Conservation (phyloP, 2,888 invertebrate genomes). For the Carterocephalus palaemon region DNA sequence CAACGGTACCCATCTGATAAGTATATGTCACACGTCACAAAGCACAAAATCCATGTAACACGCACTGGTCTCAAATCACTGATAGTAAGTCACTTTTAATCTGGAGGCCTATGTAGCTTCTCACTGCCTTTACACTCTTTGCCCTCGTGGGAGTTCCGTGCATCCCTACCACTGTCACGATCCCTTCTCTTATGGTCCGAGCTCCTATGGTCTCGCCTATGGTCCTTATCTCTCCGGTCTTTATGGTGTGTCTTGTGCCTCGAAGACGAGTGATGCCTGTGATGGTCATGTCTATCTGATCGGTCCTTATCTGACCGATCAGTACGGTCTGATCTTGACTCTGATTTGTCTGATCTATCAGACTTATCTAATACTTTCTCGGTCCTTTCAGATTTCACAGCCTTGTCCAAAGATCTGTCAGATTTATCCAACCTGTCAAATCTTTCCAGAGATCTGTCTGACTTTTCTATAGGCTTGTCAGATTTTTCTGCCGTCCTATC, state of each 20-base stretch:
- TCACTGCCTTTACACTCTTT: conserved; percentile 39
- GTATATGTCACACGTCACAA: conserved; percentile 6
- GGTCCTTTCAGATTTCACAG: conserved; percentile 19
- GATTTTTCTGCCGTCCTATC: conserved; percentile 8
- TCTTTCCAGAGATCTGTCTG: conserved; percentile 21
- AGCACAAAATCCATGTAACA: conserved; percentile 6
- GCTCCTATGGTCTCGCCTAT: conserved; percentile 52
- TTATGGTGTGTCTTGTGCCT: conserved; percentile 59
- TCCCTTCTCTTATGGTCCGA: conserved; percentile 47
- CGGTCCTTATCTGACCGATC: conserved; percentile 19
- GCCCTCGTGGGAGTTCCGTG: too few relatives aligned
- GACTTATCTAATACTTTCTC: conserved; percentile 26
- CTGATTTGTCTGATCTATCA: conserved; percentile 28
- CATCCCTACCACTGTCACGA: conserved; percentile 36
- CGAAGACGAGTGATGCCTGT: conserved; percentile 58
- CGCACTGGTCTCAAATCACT: conserved; percentile 4
- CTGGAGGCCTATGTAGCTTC: conserved; percentile 45
- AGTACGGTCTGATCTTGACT: conserved; percentile 26
- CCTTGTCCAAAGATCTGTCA: conserved; percentile 20
- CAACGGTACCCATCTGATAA: neutral
- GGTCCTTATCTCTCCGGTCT: conserved; percentile 48
- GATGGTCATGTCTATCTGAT: conserved; percentile 47
- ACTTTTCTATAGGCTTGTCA: conserved; percentile 20
- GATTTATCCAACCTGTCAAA: conserved; percentile 20
- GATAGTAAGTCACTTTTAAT: neutral